Conservation (phyloP, 2,888 invertebrate genomes). For the Hyles lineata region DNA sequence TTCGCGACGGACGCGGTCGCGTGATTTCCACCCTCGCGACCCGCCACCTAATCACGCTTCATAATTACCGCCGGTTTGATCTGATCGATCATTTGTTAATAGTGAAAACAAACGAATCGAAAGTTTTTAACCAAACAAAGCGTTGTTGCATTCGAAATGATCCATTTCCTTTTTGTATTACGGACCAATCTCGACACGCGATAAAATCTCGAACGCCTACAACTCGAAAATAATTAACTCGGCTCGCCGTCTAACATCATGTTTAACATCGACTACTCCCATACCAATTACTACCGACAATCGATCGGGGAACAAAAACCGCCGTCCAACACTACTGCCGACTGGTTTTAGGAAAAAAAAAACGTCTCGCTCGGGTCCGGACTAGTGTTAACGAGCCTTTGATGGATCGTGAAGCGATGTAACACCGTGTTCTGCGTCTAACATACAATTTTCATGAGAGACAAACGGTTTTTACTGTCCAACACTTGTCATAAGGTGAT, state of each 20-base stretch:
- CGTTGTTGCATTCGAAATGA: constrained; percentile 66
- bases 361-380: constrained; percentile 53
- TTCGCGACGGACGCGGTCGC: constrained; percentile 25
- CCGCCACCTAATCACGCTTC: neutral
- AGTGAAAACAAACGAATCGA: constrained; percentile 46
- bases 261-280: constrained; percentile 82
- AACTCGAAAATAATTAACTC: constrained; percentile 83
- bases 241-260: constrained; percentile 77
- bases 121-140: constrained; percentile 58
- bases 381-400: constrained; percentile 79
- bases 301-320: constrained; percentile 75
- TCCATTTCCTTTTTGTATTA: constrained; percentile 70
- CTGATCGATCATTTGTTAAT: constrained; percentile 30
- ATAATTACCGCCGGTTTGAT: constrained; percentile 10
- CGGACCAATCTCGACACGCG: constrained; percentile 66
- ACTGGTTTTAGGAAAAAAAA: constrained; percentile 63
- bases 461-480: constrained; percentile 59
- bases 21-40: constrained; percentile 15
- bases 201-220: constrained; percentile 77
- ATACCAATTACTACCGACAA: constrained; percentile 82
- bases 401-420: constrained; percentile 77
- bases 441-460: constrained; percentile 62
- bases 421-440: constrained; percentile 59
- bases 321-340: constrained; percentile 68
- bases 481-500: constrained; percentile 53